Evolutionary conservation across 2,888 invertebrate species (phyloP).

Genomic region (Parochlus steinenii): DNA sequence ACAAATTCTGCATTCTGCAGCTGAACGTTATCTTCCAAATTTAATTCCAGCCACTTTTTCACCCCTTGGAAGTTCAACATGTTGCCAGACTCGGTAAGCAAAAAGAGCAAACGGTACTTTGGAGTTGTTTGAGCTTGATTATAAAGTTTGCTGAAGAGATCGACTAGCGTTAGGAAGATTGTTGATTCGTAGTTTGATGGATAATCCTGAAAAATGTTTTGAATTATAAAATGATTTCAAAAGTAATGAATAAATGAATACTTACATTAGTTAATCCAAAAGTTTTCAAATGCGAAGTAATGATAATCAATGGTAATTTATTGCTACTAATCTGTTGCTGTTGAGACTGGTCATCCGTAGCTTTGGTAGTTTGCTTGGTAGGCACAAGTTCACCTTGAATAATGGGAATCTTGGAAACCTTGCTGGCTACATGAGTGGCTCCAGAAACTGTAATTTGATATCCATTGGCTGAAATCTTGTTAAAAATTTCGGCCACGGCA

Average conservation of each 20-base stretch:
- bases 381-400: conserved; percentile 63
- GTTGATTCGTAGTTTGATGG: conserved; percentile 79
- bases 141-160: conserved; percentile 78
- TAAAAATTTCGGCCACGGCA: conserved; percentile 67
- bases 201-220: conserved; percentile 43
- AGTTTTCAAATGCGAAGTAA: conserved; percentile 89
- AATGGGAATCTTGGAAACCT: conserved; percentile 72
- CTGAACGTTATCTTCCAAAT: conserved; percentile 47
- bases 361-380: conserved; percentile 19
- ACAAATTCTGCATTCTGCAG: conserved; percentile 79
- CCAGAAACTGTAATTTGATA: conserved; percentile 74
- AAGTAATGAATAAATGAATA: conserved; percentile 16
- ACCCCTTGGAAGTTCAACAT: conserved; percentile 84
- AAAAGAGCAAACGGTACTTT: conserved; percentile 66
- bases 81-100: conserved; percentile 80
- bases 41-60: conserved; percentile 91
- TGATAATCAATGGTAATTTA: conserved; percentile 68
- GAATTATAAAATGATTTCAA: background rate
- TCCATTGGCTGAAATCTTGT: conserved; percentile 83
- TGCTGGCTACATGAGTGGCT: conserved; percentile 47
- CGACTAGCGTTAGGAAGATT: conserved; percentile 68
- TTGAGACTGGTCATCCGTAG: conserved; percentile 39
- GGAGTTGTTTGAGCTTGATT: conserved; percentile 54
- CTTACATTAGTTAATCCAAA: conserved; percentile 79
- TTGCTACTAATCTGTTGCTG: no score